Base-by-base conservation (phyloP, 30 jellyfish, hydroid and myxozoan species). In the Hydractinia echinata region DNA sequence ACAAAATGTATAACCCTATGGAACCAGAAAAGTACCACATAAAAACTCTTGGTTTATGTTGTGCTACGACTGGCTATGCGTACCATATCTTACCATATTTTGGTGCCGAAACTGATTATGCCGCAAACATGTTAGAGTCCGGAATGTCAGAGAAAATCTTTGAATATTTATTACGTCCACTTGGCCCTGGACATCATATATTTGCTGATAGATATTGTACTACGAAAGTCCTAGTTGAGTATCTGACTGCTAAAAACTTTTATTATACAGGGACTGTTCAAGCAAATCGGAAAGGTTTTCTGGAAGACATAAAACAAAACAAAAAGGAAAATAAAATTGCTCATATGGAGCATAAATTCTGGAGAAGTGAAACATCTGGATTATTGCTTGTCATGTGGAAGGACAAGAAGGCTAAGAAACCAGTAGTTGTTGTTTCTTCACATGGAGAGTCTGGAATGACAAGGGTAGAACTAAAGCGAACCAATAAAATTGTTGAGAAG, bases 21-120 rank as follows among this genome's bases (percentile, higher is more conserved):
- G 54, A 70, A 60, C 89, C 89, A 8, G 55, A 39, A 19, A 82
- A n/a, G n/a, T n/a, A n/a, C n/a, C n/a, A n/a, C n/a, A n/a, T n/a
- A n/a, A n/a, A n/a, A 61, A 71, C 90, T 53, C 53, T 70, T 71
- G 88, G 90, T 5, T 7, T 72, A 10, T 72, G 89, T 82, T 82
- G 73, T 52, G 16, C 85, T 66, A 76, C 73, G 0, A 81, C 89
- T 48, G 90, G 88, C 10, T 71, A 82, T 60, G 89, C 84, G 0
- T 72, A 72, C 90, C 73, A 54, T 21, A 18, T 80, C 10, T 58
- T 58, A 58, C 15, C 19, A n/a, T 1, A 64, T 13, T 64, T 64
- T 64, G 74, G 74, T 6, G 18, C 9, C 19, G 6, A 64, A n/a
- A 64, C 74, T n/a, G 19, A 44, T 1, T 64, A 64, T 64, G 18